Conservation (phyloP, 2,113 vertebrate species). For the Hippocampus abdominalis region DNA sequence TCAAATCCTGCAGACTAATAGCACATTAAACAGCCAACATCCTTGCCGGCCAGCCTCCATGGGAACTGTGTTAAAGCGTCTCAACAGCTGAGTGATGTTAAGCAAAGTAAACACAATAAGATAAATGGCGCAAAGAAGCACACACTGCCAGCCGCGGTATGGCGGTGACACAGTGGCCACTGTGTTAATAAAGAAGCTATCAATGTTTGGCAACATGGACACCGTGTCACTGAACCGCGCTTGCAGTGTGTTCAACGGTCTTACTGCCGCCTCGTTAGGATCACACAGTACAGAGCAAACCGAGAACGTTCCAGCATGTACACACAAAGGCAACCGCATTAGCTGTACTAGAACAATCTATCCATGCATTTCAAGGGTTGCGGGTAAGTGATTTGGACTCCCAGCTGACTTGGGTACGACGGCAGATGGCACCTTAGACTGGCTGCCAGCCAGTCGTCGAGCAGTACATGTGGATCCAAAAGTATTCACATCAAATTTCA, state of each 20-base stretch:
- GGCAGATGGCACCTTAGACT: too few relatives aligned
- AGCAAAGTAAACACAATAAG: constrained; percentile 63
- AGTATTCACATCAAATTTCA: too few relatives aligned
- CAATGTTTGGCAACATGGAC: constrained; percentile 38
- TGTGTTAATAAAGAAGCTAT: constrained; percentile 49
- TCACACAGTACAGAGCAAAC: background rate
- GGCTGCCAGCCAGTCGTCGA: too few relatives aligned
- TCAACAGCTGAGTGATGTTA: constrained; percentile 66
- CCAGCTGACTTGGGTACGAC: too few relatives aligned
- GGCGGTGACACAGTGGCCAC: constrained; percentile 24
- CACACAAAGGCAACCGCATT: background rate
- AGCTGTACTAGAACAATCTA: background rate
- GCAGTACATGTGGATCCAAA: too few relatives aligned
- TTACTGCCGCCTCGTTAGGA: background rate
- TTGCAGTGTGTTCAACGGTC: background rate
- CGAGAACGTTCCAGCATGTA: background rate
- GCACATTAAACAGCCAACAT: constrained; percentile 52
- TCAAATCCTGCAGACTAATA: constrained; percentile 41
- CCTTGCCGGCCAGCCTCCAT: constrained; percentile 21
- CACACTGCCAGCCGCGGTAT: constrained; percentile 27
- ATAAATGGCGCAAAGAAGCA: constrained; percentile 65
- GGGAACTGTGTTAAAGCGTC: constrained; percentile 58
- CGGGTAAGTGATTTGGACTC: too few relatives aligned
- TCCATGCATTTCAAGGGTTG: too few relatives aligned
- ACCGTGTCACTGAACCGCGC: constrained; percentile 3